These are phyloP conservation scores for Lampropteryx suffumata DNA, from an alignment of 2,888 invertebrate genomes.

Conservation along the genomic window DNA sequence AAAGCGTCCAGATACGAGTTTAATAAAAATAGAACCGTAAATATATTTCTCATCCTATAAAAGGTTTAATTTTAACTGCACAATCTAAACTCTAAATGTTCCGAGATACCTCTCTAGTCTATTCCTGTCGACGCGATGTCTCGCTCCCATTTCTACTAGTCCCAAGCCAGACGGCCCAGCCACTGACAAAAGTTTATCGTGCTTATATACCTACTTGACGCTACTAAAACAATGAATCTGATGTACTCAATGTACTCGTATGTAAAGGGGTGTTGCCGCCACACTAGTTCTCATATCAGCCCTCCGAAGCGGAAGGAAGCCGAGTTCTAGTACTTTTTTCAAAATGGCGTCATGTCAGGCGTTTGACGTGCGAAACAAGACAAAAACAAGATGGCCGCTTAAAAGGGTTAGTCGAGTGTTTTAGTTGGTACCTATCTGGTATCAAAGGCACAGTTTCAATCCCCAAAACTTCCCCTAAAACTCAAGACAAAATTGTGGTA, in stretches of 20 bases:
- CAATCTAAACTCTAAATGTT: too few relatives aligned
- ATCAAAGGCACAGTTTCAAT: too few relatives aligned
- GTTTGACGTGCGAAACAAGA: conserved; percentile 68
- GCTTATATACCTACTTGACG: conserved; percentile 64
- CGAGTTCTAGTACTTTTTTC: conserved; percentile 74
- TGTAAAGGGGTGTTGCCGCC: conserved; percentile 78
- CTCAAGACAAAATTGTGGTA: too few relatives aligned
- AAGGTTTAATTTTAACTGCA: too few relatives aligned
- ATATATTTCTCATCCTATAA: too few relatives aligned
- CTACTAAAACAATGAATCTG: conserved; percentile 79
- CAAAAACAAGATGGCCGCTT: conserved; percentile 71
- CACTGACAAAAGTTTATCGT: conserved; percentile 73
- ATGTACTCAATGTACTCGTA: conserved; percentile 56
- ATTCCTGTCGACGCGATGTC: conserved; percentile 43
- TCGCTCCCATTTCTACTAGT: conserved; percentile 51
- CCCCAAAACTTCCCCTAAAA: too few relatives aligned
- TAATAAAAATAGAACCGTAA: too few relatives aligned
- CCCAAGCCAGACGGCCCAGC: conserved; percentile 49
- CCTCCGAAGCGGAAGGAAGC: conserved; percentile 80
- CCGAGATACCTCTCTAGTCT: too few relatives aligned
- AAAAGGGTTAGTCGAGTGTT: conserved; percentile 40
- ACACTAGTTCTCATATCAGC: conserved; percentile 77
- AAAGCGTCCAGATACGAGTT: too few relatives aligned
- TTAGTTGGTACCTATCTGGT: conserved; percentile 16
- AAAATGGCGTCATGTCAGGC: conserved; percentile 79